phyloP scores from a whole-genome alignment of 1,140 invertebrate species.

The Aphelenchoides besseyi region DNA sequence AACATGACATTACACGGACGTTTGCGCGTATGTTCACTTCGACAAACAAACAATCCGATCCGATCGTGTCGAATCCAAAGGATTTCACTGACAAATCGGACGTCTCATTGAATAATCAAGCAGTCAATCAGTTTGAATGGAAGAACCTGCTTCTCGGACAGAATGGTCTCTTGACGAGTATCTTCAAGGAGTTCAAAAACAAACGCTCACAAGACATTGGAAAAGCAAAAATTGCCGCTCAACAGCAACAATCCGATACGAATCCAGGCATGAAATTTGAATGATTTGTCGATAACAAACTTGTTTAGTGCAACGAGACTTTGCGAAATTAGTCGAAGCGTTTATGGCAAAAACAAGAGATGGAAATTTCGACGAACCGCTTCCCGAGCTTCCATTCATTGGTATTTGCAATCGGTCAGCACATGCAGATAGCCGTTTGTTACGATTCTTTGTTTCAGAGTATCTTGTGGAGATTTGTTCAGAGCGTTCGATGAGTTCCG shows the following conservation, averaged over 20 bases:
- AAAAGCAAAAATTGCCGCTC: slow-evolving; percentile 5
- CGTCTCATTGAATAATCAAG: neutral
- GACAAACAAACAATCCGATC: neutral
- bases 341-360: slow-evolving; percentile 51
- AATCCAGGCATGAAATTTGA: slow-evolving; percentile 8
- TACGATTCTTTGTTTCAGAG: slow-evolving; percentile 9
- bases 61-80: neutral
- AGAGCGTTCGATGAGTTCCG: slow-evolving; percentile 60
- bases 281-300: slow-evolving; percentile 15
- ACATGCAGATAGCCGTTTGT: too few relatives aligned
- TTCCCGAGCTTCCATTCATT: slow-evolving; percentile 59
- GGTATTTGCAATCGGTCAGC: slow-evolving; percentile 60
- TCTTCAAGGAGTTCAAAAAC: slow-evolving; percentile 59
- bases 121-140: slow-evolving; percentile 30
- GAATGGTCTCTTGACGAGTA: slow-evolving; percentile 49
- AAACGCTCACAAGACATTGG: slow-evolving; percentile 44
- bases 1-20: neutral
- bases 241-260: slow-evolving; percentile 15
- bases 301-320: slow-evolving; percentile 42
- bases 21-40: neutral
- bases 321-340: slow-evolving; percentile 52
- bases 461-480: slow-evolving; percentile 58
- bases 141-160: slow-evolving; percentile 52
- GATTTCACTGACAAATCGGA: neutral
- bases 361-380: slow-evolving; percentile 57